phyloP scores from a whole-genome alignment of 2,888 invertebrate species.

The Lymantria monacha region DNA sequence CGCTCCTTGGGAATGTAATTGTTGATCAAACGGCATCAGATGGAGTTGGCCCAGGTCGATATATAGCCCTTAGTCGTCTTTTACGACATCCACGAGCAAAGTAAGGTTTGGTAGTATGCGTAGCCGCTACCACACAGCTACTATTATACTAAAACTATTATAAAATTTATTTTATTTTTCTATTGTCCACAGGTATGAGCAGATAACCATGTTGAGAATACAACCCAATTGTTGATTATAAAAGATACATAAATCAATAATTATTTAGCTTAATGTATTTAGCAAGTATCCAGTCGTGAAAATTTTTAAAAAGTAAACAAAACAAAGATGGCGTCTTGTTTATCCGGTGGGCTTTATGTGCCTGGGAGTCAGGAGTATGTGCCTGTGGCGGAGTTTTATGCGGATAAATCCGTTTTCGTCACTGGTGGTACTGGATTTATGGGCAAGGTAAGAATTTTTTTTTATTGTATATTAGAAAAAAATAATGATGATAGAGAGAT shows the following conservation, averaged over 20 bases:
- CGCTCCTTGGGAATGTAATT: too few species aligned
- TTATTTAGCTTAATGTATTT: slow-evolving; percentile 28
- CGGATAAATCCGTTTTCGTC: slow-evolving; percentile 88
- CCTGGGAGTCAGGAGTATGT: slow-evolving; percentile 61
- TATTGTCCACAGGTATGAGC: slow-evolving; percentile 48
- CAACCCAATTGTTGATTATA: slow-evolving; percentile 11
- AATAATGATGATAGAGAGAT: too few species aligned
- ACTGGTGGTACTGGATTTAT: slow-evolving; percentile 94
- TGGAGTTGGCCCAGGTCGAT: too few species aligned
- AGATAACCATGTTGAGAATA: slow-evolving; percentile 45
- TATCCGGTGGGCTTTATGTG: slow-evolving; percentile 56
- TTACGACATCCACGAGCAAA: too few species aligned
- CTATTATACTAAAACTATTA: too few species aligned
- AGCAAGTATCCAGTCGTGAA: slow-evolving; percentile 14
- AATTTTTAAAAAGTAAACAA: slow-evolving; percentile 14
- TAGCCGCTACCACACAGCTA: too few species aligned
- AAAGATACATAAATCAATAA: neutral
- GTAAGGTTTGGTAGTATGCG: too few species aligned
- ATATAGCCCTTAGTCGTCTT: too few species aligned
- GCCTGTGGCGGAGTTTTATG: slow-evolving; percentile 86
- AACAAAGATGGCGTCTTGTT: slow-evolving; percentile 69
- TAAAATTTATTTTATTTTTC: slow-evolving; percentile 8
- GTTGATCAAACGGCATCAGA: too few species aligned
- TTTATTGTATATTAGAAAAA: neutral
- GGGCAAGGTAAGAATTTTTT: slow-evolving; percentile 85